Percentiles rank a stretch among this genome's conserved stretches.
Evolutionary conservation across 2,113 vertebrate genomes (phyloP).

Genomic region (Cervus canadensis): DNA sequence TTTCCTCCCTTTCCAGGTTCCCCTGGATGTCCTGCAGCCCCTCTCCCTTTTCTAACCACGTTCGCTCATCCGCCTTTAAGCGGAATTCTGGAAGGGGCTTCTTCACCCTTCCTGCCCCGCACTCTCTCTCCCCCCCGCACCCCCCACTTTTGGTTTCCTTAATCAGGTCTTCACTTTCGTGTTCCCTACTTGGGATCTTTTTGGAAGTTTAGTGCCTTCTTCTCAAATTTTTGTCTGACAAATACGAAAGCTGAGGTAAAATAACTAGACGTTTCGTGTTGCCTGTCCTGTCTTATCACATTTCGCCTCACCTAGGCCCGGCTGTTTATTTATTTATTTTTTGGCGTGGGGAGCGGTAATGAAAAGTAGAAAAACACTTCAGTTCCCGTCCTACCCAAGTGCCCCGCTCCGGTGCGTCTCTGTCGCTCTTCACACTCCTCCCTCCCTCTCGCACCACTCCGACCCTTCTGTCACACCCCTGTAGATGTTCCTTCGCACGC

Average conservation of each 20-base stretch:
- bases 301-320: not conserved
- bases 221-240: not conserved
- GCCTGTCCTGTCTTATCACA: not conserved
- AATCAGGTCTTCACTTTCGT: not conserved
- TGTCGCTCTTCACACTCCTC: not conserved
- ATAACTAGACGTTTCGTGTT: not conserved
- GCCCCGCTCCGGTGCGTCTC: not conserved
- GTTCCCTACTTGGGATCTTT: not conserved
- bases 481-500: not conserved
- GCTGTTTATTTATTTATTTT: not conserved
- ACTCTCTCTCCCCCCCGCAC: accelerated
- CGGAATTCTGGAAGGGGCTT: not conserved
- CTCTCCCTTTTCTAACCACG: not conserved
- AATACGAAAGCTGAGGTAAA: not conserved
- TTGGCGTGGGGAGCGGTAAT: not conserved
- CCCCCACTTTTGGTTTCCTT: not conserved
- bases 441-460: not conserved
- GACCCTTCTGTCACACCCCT: too few relatives aligned
- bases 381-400: not conserved
- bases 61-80: not conserved
- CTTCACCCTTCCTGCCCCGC: not conserved
- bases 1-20: not conserved
- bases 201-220: slow-evolving; percentile 15
- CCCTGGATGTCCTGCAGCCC: not conserved
- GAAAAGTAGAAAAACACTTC: not conserved